phyloP scores from a whole-genome alignment of 2,797 vertebrate genomes.

The Manis pentadactyla region DNA sequence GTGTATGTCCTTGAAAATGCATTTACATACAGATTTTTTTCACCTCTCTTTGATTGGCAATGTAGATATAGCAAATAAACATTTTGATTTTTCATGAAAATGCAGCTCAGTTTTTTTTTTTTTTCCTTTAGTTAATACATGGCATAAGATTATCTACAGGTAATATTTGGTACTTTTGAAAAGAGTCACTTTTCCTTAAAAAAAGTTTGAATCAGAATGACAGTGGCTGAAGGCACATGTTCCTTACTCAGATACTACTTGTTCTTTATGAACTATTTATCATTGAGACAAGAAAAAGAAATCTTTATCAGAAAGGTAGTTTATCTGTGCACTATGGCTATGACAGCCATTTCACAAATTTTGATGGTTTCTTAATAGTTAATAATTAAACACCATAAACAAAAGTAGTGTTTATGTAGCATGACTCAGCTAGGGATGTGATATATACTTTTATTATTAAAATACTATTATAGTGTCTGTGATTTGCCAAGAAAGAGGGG shows the following conservation, averaged over 20 bases:
- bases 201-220: not conserved
- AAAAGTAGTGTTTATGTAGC: conserved; percentile 1
- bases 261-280: not conserved
- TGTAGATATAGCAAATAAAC: not conserved
- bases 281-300: not conserved
- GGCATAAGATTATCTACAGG: not conserved
- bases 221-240: not conserved
- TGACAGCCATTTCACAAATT: not conserved
- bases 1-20: not conserved
- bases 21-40: conserved; percentile 52
- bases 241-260: not conserved
- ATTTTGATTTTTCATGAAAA: conserved; percentile 3
- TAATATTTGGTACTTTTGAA: not conserved
- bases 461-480: not conserved
- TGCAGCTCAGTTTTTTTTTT: not conserved
- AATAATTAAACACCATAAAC: not conserved
- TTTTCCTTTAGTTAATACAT: not conserved
- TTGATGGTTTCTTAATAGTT: not conserved
- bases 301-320: not conserved
- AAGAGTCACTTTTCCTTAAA: not conserved
- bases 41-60: not conserved
- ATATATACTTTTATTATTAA: not conserved
- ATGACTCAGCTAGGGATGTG: conserved; percentile 49
- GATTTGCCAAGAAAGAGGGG: not conserved
- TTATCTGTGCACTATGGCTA: not conserved